Evolutionary conservation across 2,113 vertebrate species (phyloP), one percentile per base, ranked within the genome.

Genomic region (Junco hyemalis): DNA sequence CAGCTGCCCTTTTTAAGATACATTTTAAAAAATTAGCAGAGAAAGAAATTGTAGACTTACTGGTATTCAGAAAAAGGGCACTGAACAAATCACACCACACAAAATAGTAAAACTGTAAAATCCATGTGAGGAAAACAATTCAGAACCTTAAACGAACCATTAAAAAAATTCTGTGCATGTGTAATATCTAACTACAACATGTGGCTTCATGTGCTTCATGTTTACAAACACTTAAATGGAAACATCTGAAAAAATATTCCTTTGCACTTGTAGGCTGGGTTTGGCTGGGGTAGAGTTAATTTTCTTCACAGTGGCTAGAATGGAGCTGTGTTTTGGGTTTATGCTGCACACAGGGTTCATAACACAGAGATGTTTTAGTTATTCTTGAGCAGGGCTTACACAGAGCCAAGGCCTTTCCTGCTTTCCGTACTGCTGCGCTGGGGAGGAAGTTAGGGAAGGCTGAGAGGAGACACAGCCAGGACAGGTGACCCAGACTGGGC

Each of bases 361-460:
- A 36, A 60, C 5, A 51, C 0, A 26, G 26, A 60, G 36, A 68
- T 51, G 8, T 31, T 59, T 59, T 18, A 33, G 35, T 77, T 44
- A 33, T 15, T 51, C 6, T 11, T 68, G 63, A 60, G 51, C 44
- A 31, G 13, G 12, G 31, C 21, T 76, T 59, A 26, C 45, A 60
- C 8, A 44, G 7, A 31, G 14, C 5, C 53, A 68, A 60, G 45
- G 36, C 14, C 14, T 36, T 51, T 51, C 28, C 53, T 60, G 63
- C 38, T 59, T 50, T 59, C 33, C 0, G 1, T 14, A 33, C 38
- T 26, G 26, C 7, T 21, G 38, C 0, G 2, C 8, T 45, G 26
- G 26, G 7, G 14, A 53, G 38, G 54, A 26, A 22, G 7, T 2
- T 22, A 9, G 11, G 18, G 18, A 12, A 69, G 18, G 5, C 0